A percentile compares a stretch with the other conserved stretches of the same genome.
Conservation (phyloP, 1,140 invertebrate genomes). For the Drosophila jambulina region DNA sequence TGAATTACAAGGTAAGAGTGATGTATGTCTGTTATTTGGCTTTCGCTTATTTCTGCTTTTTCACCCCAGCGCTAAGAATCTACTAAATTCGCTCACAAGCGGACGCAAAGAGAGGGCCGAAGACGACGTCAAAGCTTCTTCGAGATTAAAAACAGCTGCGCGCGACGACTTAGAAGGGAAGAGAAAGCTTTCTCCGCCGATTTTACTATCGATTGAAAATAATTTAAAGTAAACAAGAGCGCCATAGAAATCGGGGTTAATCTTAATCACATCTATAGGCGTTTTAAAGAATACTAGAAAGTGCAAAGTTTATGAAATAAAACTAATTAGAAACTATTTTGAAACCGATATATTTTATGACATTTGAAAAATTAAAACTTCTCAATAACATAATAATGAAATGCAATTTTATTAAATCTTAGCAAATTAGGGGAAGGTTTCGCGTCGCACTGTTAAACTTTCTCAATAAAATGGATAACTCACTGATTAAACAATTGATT, state of each 20-base stretch:
- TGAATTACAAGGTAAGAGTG: constrained; percentile 64
- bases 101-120: constrained; percentile 6
- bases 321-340: no score
- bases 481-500: no score
- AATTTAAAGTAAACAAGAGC: neutral
- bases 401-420: no score
- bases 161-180: constrained; percentile 35
- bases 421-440: no score
- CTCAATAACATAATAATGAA: no score
- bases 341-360: no score
- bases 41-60: constrained; percentile 22
- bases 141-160: constrained; percentile 58
- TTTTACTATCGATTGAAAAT: constrained; percentile 10
- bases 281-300: neutral
- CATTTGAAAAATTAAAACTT: no score
- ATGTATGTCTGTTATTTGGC: constrained; percentile 1
- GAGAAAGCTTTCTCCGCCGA: constrained; percentile 38
- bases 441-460: no score
- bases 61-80: constrained; percentile 59
- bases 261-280: neutral
- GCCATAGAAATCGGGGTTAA: neutral
- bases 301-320: no score
- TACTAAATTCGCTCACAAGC: constrained; percentile 48
- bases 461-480: no score
- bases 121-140: constrained; percentile 37